phyloP scores from a whole-genome alignment of 2,888 invertebrate species.

The Tethea ocularis region DNA sequence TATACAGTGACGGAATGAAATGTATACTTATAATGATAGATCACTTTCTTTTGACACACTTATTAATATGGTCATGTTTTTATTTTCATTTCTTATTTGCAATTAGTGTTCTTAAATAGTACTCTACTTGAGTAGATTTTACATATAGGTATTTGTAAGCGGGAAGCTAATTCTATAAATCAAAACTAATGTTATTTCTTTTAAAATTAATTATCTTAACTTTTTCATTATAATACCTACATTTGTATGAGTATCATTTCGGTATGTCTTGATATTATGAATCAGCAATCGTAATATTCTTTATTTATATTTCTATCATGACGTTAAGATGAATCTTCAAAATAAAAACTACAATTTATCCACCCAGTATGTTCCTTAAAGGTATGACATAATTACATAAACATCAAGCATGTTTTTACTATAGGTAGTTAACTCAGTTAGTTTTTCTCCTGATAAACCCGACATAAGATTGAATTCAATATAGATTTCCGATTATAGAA shows the following conservation, averaged over 20 bases:
- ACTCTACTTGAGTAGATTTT: too few relatives aligned
- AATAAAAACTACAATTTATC: background rate
- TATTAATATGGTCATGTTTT: background rate
- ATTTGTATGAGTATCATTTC: too few relatives aligned
- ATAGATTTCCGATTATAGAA: background rate
- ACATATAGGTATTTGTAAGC: too few relatives aligned
- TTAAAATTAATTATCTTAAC: too few relatives aligned
- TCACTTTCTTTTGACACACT: slow-evolving; percentile 13
- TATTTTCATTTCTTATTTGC: background rate
- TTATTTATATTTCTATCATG: background rate
- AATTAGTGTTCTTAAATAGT: too few relatives aligned
- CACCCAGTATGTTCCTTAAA: background rate
- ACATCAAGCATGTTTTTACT: background rate
- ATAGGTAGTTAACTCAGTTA: background rate
- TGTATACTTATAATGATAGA: slow-evolving; percentile 5
- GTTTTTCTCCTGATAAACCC: background rate
- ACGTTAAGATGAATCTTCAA: background rate
- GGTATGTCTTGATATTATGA: background rate
- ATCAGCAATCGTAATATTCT: background rate
- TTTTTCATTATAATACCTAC: too few relatives aligned
- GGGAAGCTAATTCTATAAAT: too few relatives aligned
- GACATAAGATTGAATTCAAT: background rate
- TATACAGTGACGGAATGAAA: slow-evolving; percentile 1
- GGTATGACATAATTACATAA: slow-evolving; percentile 1
- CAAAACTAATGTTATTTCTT: too few relatives aligned